These are phyloP conservation scores for Porphyrio hochstetteri DNA, from an alignment of 2,113 vertebrate species.

Conservation along the genomic window DNA sequence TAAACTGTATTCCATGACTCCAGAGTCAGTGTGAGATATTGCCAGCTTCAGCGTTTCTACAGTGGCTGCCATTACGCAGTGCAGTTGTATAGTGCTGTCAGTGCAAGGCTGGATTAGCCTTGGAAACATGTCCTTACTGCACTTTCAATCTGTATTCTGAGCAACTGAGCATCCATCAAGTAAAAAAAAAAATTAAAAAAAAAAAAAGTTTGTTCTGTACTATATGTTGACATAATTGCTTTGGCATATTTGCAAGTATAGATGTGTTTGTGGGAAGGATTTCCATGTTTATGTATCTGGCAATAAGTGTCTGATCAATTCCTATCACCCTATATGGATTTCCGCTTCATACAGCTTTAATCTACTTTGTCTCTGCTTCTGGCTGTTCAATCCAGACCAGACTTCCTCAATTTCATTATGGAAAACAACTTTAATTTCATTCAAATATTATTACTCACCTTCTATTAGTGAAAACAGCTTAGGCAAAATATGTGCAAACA, in stretches of 20 bases:
- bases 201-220: neutral
- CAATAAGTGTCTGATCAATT: conserved; percentile 5
- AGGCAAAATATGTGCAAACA: neutral
- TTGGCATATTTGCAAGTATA: neutral
- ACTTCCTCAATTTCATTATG: neutral
- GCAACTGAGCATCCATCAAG: neutral
- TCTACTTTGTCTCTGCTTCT: neutral
- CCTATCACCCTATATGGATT: neutral
- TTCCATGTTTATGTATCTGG: neutral
- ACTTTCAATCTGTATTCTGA: neutral
- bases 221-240: neutral
- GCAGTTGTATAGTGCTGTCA: neutral
- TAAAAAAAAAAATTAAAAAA: neutral
- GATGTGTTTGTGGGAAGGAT: neutral
- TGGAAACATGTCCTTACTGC: neutral
- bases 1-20: neutral
- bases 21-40: neutral
- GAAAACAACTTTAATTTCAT: neutral
- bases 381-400: neutral
- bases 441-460: neutral
- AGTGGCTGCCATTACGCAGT: neutral
- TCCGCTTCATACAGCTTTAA: conserved; percentile 10
- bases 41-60: neutral
- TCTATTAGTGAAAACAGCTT: neutral
- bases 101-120: neutral